Base-by-base conservation (phyloP, 2,888 invertebrate genomes). In the Dioctria rufipes region DNA sequence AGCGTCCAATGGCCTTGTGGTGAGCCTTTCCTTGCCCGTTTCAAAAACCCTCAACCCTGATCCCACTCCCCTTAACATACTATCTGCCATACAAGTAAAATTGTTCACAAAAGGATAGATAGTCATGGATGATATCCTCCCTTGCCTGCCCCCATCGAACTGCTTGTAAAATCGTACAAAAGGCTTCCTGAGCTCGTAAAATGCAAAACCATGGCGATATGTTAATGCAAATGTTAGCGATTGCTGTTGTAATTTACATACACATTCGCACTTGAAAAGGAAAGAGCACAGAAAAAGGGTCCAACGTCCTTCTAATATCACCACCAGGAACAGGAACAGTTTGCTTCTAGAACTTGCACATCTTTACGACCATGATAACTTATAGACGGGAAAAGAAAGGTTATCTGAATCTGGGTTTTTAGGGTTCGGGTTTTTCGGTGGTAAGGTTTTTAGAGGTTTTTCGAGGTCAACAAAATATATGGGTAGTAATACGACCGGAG, bases 181-280 rank as follows among this genome's bases (percentile, higher is more conserved):
- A 39, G 77, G 77, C 77, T 77, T 77, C 77, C 73, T 43, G 43
- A 49, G 77, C 63, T 77, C 77, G 77, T 77, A 63, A 77, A 77
- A 77, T 77, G 77, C 77, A 77, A 77, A 77, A 63, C 63, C 77
- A 63, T 49, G 51, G 77, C 63, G 77, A 77, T 77, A 77, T 77
- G 77, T 77, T 77, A 77, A 77, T 77, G 77, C 77, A 77, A 77
- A 77, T 77, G 77, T 46, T 77, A 63, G 77, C 63, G 63, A 77
- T 77, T 77, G 77, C 77, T 63, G 77, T 63, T 63, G 77, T 77
- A 77, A 77, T 77, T 77, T 77, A 77, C 77, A 77, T 77, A 77
- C 77, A 77, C 77, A 77, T 77, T 77, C 49, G 37, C 63, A 51
- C 43, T 46, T 6, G 66, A 42, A 43, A 43, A 13, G 8, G 43